Base-by-base conservation (phyloP, 2,797 vertebrate genomes). In the Botia kubotai region DNA sequence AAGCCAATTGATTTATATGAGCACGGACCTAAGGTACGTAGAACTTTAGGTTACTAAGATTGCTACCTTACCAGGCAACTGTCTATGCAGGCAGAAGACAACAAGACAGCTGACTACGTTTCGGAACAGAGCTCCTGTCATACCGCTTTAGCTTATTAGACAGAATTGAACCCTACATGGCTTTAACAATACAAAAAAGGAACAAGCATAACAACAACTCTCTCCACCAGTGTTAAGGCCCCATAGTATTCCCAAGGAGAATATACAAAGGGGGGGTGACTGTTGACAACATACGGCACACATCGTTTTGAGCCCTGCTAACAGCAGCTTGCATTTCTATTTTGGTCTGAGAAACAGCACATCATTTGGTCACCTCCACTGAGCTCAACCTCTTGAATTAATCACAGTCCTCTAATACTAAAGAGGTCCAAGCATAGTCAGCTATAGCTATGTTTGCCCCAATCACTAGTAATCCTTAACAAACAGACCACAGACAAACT, bases 341-440 rank as follows among this genome's bases (percentile, higher is more conserved):
- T 84, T 86, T 82, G 76, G 82, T 80, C 75, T 80, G 72, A 84
- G 53, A 86, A 83, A 71, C 77, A 63, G 70, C 72, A 74, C 73
- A 71, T 80, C 50, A 77, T 83, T 79, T 75, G 66, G 68, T 70
- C 67, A 66, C 39, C 68, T 69, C 62, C 77, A 80, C 74, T 63
- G 67, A 72, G 53, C 62, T 60, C 29, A 80, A 23, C 78, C 69
- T 74, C 69, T 11, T 46, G 2, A 75, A 83, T 86, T 67, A 69
- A 79, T 55, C 67, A 57, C 60, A 19, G 46, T 52, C 23, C 70
- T 73, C 43, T 73, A 69, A 78, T 65, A 14, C 46, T 57, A 2
- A 29, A 58, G 23, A 75, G 26, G 62, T 65, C 62, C 17, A 19
- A 67, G 57, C 39, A 52, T 55, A 70, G 39, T 33, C 71, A 75